phyloP scores from a whole-genome alignment of 1,140 invertebrate species.

The Calephelis virginiensis region DNA sequence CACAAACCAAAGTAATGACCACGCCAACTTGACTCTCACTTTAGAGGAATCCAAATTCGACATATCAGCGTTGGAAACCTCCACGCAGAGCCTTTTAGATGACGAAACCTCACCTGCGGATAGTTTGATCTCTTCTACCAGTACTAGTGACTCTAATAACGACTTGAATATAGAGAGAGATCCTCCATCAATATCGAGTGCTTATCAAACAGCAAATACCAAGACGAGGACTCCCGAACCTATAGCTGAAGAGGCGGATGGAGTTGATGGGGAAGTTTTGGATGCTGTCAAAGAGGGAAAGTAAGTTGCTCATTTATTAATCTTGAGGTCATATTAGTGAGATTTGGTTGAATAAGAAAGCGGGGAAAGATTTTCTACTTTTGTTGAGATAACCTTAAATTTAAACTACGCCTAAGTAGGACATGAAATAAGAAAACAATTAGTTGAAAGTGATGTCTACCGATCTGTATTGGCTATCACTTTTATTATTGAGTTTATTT shows the following conservation, averaged over 20 bases:
- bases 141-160: slow-evolving; percentile 82
- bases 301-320: slow-evolving; percentile 32
- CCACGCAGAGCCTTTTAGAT: slow-evolving; percentile 82
- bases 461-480: too few relatives aligned
- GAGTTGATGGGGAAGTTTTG: slow-evolving; percentile 60
- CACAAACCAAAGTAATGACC: slow-evolving; percentile 69
- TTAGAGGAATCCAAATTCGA: slow-evolving; percentile 88
- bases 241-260: slow-evolving; percentile 57
- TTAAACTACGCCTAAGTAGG: too few relatives aligned
- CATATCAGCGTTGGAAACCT: slow-evolving; percentile 84
- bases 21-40: slow-evolving; percentile 62
- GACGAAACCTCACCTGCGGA: slow-evolving; percentile 90
- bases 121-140: slow-evolving; percentile 85
- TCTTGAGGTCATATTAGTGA: not conserved
- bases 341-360: too few relatives aligned
- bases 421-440: too few relatives aligned
- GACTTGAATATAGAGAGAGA: slow-evolving; percentile 74
- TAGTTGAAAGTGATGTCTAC: too few relatives aligned
- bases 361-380: too few relatives aligned
- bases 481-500: too few relatives aligned
- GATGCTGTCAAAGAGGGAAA: slow-evolving; percentile 51
- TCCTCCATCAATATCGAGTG: slow-evolving; percentile 65
- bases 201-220: slow-evolving; percentile 74
- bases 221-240: slow-evolving; percentile 63
- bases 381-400: too few relatives aligned